Conservation (phyloP, 2,888 invertebrate species). For the Agrotis puta region DNA sequence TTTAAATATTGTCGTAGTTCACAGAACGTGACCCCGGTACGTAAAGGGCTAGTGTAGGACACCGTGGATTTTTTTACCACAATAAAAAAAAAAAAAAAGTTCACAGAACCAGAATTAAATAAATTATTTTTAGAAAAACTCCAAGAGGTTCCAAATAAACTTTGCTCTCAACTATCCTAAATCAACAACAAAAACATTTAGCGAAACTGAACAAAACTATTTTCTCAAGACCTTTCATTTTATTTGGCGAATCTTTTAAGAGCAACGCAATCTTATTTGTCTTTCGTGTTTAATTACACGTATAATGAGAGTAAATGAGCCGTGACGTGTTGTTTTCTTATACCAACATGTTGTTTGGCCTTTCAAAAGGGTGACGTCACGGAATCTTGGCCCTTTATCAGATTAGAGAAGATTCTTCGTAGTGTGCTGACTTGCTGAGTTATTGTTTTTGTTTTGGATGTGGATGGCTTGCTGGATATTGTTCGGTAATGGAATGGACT, state of each 20-base stretch:
- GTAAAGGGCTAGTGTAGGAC: too few relatives aligned
- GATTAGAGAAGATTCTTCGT: slow-evolving; percentile 46
- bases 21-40: too few relatives aligned
- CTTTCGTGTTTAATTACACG: slow-evolving; percentile 62
- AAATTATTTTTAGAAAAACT: background rate
- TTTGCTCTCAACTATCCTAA: slow-evolving; percentile 2
- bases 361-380: slow-evolving; percentile 54
- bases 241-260: slow-evolving; percentile 54
- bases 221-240: slow-evolving; percentile 54
- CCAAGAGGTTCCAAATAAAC: background rate
- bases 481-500: background rate
- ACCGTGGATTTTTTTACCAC: too few relatives aligned
- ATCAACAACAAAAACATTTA: slow-evolving; percentile 41
- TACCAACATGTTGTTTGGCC: slow-evolving; percentile 49
- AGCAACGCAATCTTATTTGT: slow-evolving; percentile 62
- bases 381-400: slow-evolving; percentile 54
- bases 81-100: too few relatives aligned
- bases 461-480: background rate
- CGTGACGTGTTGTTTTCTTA: slow-evolving; percentile 55
- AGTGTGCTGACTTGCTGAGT: slow-evolving; percentile 47
- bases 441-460: slow-evolving; percentile 42
- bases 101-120: background rate
- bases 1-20: background rate
- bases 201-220: slow-evolving; percentile 34
- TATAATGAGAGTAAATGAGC: slow-evolving; percentile 59